Conservation (phyloP, 1,140 invertebrate genomes). For the Drosophila lacteicornis region DNA sequence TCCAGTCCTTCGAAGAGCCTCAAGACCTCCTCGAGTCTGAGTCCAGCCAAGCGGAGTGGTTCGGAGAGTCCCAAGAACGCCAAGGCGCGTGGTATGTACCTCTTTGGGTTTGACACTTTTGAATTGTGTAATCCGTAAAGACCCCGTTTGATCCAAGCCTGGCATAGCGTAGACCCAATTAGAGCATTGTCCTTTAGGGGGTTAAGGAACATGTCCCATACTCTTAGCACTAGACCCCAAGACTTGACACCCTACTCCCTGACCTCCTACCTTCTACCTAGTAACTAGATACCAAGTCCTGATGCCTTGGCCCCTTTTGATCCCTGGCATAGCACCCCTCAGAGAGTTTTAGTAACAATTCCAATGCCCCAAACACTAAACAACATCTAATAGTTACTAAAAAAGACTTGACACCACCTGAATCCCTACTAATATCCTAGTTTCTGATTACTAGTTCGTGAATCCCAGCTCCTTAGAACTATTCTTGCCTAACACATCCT, state of each 20-base stretch:
- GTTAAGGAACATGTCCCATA: not conserved
- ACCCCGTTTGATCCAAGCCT: not conserved
- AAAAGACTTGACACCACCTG: not conserved
- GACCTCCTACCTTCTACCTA: too few relatives aligned
- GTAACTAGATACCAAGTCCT: not conserved
- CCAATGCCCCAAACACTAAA: not conserved
- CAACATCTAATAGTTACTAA: not conserved
- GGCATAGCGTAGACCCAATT: constrained; percentile 17
- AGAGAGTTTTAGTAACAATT: not conserved
- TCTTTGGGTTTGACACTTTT: too few relatives aligned
- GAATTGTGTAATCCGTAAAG: not conserved
- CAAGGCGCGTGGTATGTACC: constrained; percentile 78
- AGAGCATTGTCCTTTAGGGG: not conserved
- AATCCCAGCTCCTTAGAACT: too few relatives aligned
- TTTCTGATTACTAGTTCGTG: not conserved
- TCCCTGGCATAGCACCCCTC: not conserved
- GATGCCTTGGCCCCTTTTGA: too few relatives aligned
- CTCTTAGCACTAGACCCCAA: not conserved
- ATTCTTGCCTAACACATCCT: not conserved
- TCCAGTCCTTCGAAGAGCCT: constrained; percentile 94
- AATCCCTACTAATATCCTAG: not conserved
- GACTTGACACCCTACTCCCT: not conserved
- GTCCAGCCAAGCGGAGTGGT: constrained; percentile 93
- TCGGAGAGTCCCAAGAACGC: constrained; percentile 88
- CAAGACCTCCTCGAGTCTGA: constrained; percentile 92